Percentiles rank a stretch among this genome's conserved stretches.
Evolutionary conservation across 2,888 invertebrate genomes (phyloP).

Genomic region (Pristionchus mayeri): DNA sequence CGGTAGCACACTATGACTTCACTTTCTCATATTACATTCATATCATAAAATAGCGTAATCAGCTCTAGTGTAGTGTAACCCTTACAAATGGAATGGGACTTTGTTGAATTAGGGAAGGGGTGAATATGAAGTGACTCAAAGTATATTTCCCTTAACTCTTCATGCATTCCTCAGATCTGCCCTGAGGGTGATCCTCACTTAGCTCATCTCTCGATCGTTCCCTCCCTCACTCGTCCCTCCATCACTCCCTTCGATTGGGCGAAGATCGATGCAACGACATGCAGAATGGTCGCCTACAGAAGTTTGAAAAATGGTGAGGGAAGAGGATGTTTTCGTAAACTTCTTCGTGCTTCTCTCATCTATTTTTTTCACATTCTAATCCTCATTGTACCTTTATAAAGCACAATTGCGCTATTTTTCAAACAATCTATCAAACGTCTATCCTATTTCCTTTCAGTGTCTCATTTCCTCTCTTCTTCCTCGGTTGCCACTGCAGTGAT

Average conservation of each 20-base stretch:
- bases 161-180: conserved; percentile 3
- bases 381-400: background rate
- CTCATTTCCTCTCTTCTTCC: background rate
- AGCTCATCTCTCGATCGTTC: conserved; percentile 18
- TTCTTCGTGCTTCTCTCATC: no score
- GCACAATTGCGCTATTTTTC: no score
- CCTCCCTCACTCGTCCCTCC: conserved; percentile 23
- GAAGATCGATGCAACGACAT: conserved; percentile 17
- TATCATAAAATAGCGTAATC: no score
- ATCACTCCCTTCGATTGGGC: conserved; percentile 34
- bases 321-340: no score
- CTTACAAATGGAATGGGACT: no score
- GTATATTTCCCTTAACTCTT: no score
- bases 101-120: no score
- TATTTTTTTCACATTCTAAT: background rate
- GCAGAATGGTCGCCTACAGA: conserved; percentile 33
- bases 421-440: no score
- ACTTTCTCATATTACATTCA: no score
- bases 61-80: no score
- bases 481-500: background rate
- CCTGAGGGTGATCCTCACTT: background rate
- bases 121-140: no score
- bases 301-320: conserved; percentile 31
- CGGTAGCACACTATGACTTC: background rate
- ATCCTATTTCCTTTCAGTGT: background rate